Conservation (phyloP, 2,797 vertebrate genomes). For the Chanos chanos region DNA sequence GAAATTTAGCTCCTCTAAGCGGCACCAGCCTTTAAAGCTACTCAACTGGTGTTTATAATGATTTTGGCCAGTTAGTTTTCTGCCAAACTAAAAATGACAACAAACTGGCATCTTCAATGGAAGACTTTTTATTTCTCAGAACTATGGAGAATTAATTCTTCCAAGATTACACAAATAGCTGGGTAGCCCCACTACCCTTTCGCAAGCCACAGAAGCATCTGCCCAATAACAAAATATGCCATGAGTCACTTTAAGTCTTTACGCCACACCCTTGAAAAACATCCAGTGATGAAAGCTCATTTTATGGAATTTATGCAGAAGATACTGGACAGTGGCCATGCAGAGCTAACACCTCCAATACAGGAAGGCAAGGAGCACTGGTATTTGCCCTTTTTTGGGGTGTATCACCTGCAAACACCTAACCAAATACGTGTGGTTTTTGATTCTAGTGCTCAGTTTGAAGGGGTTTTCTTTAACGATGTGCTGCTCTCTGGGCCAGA, state of each 20-base stretch:
- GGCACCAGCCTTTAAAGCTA: background rate
- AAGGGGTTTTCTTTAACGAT: too few relatives aligned
- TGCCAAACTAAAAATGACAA: background rate
- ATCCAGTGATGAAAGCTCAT: too few relatives aligned
- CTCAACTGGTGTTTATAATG: background rate
- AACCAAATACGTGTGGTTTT: conserved; percentile 1
- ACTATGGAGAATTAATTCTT: background rate
- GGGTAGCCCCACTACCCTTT: background rate
- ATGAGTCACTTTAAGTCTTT: background rate
- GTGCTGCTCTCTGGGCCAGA: too few relatives aligned
- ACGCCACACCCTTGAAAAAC: background rate
- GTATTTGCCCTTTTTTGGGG: conserved; percentile 1
- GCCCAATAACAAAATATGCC: background rate
- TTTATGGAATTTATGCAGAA: too few relatives aligned
- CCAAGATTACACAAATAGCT: background rate
- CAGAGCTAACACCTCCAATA: background rate
- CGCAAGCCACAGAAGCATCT: background rate
- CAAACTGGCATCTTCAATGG: background rate
- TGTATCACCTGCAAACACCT: background rate
- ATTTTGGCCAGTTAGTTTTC: background rate
- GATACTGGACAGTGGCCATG: too few relatives aligned
- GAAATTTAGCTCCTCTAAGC: background rate
- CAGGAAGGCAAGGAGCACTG: background rate
- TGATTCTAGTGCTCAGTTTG: too few relatives aligned
- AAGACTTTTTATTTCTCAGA: background rate